A percentile compares a stretch with the other conserved stretches of the same genome.
These are phyloP conservation scores for Sycophaga agraensis DNA, from an alignment of 1,140 invertebrate species.

Conservation along the genomic window DNA sequence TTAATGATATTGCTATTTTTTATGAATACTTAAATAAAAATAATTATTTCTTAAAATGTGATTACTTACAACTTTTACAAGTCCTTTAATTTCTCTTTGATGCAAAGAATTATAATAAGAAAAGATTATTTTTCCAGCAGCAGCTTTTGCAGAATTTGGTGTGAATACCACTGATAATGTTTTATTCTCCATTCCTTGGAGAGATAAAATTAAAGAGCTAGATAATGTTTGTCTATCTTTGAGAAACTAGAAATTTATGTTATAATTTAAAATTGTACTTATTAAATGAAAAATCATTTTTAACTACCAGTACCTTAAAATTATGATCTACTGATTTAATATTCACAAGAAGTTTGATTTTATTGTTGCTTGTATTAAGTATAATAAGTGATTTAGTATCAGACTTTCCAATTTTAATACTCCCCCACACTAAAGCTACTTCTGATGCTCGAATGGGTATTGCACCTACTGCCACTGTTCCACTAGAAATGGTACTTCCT, in stretches of 20 bases:
- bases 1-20: neutral
- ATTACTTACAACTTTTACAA: conserved; percentile 43
- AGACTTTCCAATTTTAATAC: conserved; percentile 53
- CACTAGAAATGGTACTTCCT: conserved; percentile 43
- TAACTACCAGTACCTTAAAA: conserved; percentile 47
- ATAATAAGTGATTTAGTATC: conserved; percentile 57
- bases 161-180: conserved; percentile 52
- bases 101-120: conserved; percentile 46
- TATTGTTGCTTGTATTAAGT: conserved; percentile 56
- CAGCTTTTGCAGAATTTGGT: conserved; percentile 52
- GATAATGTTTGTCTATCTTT: conserved; percentile 43
- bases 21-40: conserved; percentile 1
- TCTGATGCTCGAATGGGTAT: conserved; percentile 58
- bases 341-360: conserved; percentile 53
- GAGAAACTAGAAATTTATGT: conserved; percentile 38
- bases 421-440: conserved; percentile 58
- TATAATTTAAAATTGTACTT: neutral
- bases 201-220: conserved; percentile 40
- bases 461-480: conserved; percentile 41
- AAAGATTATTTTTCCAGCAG: conserved; percentile 55
- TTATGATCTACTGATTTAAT: conserved; percentile 47
- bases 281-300: conserved; percentile 3
- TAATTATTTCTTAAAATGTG: neutral
- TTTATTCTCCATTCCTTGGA: conserved; percentile 57
- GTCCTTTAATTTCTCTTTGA: conserved; percentile 39